These are phyloP conservation scores for Microplitis manilae DNA, from an alignment of 2,888 invertebrate species.

Conservation along the genomic window DNA sequence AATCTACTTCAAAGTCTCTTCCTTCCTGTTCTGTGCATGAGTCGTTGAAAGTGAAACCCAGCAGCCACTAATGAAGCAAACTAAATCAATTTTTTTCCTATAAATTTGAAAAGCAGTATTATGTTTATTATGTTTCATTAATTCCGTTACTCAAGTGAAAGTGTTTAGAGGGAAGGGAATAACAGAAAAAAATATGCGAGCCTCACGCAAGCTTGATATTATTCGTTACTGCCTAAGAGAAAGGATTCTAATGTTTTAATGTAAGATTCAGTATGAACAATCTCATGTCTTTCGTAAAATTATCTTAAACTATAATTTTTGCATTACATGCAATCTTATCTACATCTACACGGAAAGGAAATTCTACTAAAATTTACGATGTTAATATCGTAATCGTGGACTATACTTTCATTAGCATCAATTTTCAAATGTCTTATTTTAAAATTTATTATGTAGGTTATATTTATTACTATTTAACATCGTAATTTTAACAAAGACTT, in stretches of 20 bases:
- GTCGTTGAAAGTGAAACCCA: background rate
- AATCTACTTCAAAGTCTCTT: conserved; percentile 52
- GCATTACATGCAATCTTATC: background rate
- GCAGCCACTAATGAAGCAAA: background rate
- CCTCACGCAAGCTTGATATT: background rate
- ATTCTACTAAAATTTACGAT: too few relatives aligned
- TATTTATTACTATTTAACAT: too few relatives aligned
- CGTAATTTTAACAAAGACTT: too few relatives aligned
- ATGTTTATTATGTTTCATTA: too few relatives aligned
- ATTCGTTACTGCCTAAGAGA: background rate
- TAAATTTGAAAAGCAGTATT: background rate
- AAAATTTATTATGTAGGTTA: too few relatives aligned
- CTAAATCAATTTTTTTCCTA: background rate
- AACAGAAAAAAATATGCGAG: background rate
- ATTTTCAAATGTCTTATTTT: too few relatives aligned
- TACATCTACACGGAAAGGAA: background rate
- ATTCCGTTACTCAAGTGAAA: background rate
- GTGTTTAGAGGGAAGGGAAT: background rate
- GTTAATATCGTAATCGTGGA: too few relatives aligned
- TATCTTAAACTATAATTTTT: background rate
- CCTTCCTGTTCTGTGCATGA: conserved; percentile 41
- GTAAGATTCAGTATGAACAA: background rate
- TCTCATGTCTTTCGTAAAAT: background rate
- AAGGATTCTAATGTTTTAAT: background rate
- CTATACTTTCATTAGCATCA: too few relatives aligned